Evolutionary conservation across 1,140 invertebrate genomes (phyloP), one percentile per base, ranked within the genome.

Genomic region (Mizuhopecten yessoensis): DNA sequence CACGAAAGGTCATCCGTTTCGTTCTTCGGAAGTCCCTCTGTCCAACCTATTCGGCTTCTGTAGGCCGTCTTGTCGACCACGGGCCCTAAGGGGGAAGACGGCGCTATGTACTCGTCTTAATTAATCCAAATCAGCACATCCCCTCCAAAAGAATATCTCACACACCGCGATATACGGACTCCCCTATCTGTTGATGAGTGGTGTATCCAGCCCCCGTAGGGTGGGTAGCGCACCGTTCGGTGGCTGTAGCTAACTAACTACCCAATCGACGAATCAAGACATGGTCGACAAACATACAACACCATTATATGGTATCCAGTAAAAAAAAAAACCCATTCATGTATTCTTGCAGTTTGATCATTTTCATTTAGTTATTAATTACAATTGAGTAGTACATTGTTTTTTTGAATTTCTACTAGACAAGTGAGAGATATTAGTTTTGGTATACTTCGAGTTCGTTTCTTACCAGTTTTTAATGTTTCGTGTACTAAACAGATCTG

Each of bases 11-110:
- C 57, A 75, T 75, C 57, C 57, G 57, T 75, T 29, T 75, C 57
- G 57, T 75, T 75, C 57, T 29, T 75, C 57, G 57, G 57, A 75
- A 75, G 57, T 75, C 29, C 57, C 57, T 75, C 57, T 75, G 57
- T 75, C 57, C 57, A 75, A 75, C 57, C 57, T 75, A 75, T 75
- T 75, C 57, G 57, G 57, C 57, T 75, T 75, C 57, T 75, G 57
- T 75, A 75, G 57, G n/a, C 57, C 57, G 57, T n/a, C 17, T 75
- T 75, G 57, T 75, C 57, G 57, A 75, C 57, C 57, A 75, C 57
- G 57, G 57, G n/a, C 57, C 57, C 57, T 75, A 29, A n/a, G 57
- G 57, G 23, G 57, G 57, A 75, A 75, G 57, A 75, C 57, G 57
- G n/a, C 57, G 57, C 23, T 75, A 75, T 75, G 57, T 75, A 75